Percentiles rank a stretch among this genome's conserved stretches.
Conservation (phyloP, 2,113 vertebrate species). For the Jaculus jaculus region DNA sequence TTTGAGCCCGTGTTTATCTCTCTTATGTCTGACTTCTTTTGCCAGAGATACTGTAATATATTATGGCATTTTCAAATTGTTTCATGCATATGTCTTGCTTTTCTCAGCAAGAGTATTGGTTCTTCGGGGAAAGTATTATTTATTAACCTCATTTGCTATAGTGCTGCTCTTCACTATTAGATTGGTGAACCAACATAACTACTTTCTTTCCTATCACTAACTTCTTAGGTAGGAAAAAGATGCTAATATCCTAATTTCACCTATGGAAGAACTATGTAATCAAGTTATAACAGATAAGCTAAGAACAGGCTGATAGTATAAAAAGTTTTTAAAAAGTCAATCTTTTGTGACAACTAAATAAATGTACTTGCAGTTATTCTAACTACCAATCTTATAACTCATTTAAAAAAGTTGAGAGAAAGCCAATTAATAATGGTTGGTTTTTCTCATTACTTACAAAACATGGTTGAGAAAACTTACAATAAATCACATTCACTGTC, state of each 20-base stretch:
- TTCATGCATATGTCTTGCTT: slow-evolving; percentile 33
- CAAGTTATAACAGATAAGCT: neutral
- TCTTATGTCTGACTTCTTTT: slow-evolving; percentile 62
- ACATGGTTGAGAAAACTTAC: neutral
- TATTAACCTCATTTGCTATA: slow-evolving; percentile 56
- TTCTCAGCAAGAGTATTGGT: slow-evolving; percentile 4
- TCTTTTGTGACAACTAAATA: neutral
- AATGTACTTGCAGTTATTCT: neutral
- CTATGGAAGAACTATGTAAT: neutral
- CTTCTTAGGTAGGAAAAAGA: slow-evolving; percentile 49
- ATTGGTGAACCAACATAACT: slow-evolving; percentile 51
- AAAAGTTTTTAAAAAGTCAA: slow-evolving; percentile 30
- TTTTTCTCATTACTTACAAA: slow-evolving; percentile 9
- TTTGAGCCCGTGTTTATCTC: slow-evolving; percentile 28
- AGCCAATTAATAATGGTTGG: slow-evolving; percentile 1
- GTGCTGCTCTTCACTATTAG: slow-evolving; percentile 5
- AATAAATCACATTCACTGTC: slow-evolving; percentile 25
- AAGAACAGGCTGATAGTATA: neutral
- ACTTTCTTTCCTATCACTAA: slow-evolving; percentile 46
- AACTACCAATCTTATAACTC: neutral
- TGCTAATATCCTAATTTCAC: neutral
- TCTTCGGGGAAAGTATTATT: slow-evolving; percentile 14
- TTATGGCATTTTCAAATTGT: slow-evolving; percentile 51
- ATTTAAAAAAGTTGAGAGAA: neutral
- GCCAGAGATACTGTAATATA: slow-evolving; percentile 59